A percentile compares a stretch with the other conserved stretches of the same genome.
Evolutionary conservation across 2,797 vertebrate species (phyloP).

Genomic region (Acanthornis magna): DNA sequence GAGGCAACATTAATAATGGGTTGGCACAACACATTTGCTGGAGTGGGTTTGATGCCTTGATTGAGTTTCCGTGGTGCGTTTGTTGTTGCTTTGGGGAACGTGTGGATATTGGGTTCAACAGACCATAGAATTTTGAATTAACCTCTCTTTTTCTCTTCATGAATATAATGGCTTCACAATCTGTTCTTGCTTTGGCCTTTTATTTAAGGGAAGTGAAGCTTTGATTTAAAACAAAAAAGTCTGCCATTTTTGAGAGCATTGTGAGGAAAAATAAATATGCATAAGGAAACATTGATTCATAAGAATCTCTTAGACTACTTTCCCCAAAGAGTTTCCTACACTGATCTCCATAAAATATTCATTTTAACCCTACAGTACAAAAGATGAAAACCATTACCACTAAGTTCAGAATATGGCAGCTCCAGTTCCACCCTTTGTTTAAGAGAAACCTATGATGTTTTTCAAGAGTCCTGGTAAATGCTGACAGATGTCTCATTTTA

Average conservation of each 20-base stretch:
- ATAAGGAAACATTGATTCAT: conserved; percentile 22
- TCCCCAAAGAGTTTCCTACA: background rate
- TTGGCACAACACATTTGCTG: conserved; percentile 69
- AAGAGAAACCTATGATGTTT: background rate
- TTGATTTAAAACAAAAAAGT: background rate
- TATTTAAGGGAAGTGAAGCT: conserved; percentile 1
- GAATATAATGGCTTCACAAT: conserved; percentile 53
- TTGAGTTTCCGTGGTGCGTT: conserved; percentile 72
- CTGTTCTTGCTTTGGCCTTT: conserved; percentile 53
- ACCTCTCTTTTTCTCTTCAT: conserved; percentile 65
- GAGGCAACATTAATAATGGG: conserved; percentile 73
- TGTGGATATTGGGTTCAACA: conserved; percentile 68
- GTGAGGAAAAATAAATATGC: conserved; percentile 4
- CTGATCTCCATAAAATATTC: conserved; percentile 21
- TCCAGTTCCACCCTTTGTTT: background rate
- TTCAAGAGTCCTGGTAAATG: background rate
- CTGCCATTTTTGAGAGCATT: background rate
- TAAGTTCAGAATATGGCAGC: background rate
- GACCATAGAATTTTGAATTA: conserved; percentile 74
- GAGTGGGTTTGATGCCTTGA: conserved; percentile 70
- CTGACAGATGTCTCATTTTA: background rate
- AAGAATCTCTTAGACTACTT: background rate
- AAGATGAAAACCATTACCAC: conserved; percentile 16
- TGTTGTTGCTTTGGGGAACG: conserved; percentile 74
- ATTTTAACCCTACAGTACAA: background rate